A percentile compares a stretch with the other conserved stretches of the same genome.
Conservation (phyloP, 1,140 invertebrate genomes). For the Ceratina calcarata region DNA sequence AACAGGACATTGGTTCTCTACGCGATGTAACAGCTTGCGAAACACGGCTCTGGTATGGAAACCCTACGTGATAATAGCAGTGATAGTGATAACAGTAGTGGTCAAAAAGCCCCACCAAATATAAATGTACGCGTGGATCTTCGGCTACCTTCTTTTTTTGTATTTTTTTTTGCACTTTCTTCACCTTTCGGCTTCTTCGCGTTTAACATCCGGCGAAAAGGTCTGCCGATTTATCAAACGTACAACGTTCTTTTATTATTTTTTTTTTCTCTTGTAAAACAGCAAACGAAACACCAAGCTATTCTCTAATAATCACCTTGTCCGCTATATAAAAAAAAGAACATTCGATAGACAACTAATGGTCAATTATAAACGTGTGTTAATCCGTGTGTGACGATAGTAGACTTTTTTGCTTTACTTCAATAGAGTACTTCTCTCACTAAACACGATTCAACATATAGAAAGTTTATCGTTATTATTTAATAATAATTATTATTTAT, state of each 20-base stretch:
- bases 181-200: neutral
- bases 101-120: conserved; percentile 70
- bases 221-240: conserved; percentile 61
- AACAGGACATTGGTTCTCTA: conserved; percentile 45
- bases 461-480: conserved; percentile 79
- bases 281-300: conserved; percentile 79
- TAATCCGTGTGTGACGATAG: conserved; percentile 68
- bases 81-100: conserved; percentile 73
- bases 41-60: conserved; percentile 54
- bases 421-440: conserved; percentile 75
- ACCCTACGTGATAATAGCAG: conserved; percentile 63
- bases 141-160: conserved; percentile 59
- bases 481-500: conserved; percentile 77
- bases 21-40: conserved; percentile 46
- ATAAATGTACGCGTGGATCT: conserved; percentile 69
- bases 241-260: conserved; percentile 66
- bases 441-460: conserved; percentile 80
- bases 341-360: conserved; percentile 70
- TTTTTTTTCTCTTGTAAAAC: conserved; percentile 65
- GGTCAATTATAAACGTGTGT: conserved; percentile 68
- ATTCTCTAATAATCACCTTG: conserved; percentile 75
- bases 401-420: conserved; percentile 72
- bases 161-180: conserved; percentile 33
- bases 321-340: conserved; percentile 66
- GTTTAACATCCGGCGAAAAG: conserved; percentile 58